phyloP scores from a whole-genome alignment of 2,888 invertebrate genomes.

The Rhorus exstirpatorius region DNA sequence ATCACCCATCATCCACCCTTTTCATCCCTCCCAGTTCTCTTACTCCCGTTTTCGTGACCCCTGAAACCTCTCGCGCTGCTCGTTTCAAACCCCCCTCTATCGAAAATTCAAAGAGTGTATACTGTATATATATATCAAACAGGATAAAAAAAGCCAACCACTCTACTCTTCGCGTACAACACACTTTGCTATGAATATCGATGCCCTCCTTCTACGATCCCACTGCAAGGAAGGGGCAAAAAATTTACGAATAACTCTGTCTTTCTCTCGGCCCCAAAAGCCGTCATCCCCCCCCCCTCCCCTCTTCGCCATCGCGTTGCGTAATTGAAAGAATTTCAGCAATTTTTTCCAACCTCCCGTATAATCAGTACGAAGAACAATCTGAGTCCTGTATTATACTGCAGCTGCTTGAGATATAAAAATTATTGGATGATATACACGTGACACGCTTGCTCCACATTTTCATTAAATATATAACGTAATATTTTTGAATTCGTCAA shows the following conservation, averaged over 20 bases:
- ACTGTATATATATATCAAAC: slow-evolving; percentile 23
- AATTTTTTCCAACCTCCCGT: slow-evolving; percentile 57
- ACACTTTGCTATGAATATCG: slow-evolving; percentile 82
- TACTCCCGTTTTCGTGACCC: slow-evolving; percentile 62
- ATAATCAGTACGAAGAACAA: slow-evolving; percentile 60
- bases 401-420: slow-evolving; percentile 81
- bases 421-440: slow-evolving; percentile 60
- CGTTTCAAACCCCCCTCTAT: slow-evolving; percentile 72
- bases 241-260: slow-evolving; percentile 60
- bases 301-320: slow-evolving; percentile 56
- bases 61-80: slow-evolving; percentile 67
- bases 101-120: slow-evolving; percentile 28
- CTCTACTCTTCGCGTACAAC: slow-evolving; percentile 71
- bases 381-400: slow-evolving; percentile 31
- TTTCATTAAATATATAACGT: slow-evolving; percentile 18
- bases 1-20: slow-evolving; percentile 72
- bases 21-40: slow-evolving; percentile 36
- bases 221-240: slow-evolving; percentile 19
- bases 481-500: slow-evolving; percentile 31
- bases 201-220: slow-evolving; percentile 69
- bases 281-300: slow-evolving; percentile 19
- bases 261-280: slow-evolving; percentile 19
- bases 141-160: slow-evolving; percentile 35
- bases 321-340: slow-evolving; percentile 83
- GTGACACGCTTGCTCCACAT: slow-evolving; percentile 41